These are phyloP conservation scores for Carabus problematicus DNA, from an alignment of 2,888 invertebrate genomes.

Conservation along the genomic window DNA sequence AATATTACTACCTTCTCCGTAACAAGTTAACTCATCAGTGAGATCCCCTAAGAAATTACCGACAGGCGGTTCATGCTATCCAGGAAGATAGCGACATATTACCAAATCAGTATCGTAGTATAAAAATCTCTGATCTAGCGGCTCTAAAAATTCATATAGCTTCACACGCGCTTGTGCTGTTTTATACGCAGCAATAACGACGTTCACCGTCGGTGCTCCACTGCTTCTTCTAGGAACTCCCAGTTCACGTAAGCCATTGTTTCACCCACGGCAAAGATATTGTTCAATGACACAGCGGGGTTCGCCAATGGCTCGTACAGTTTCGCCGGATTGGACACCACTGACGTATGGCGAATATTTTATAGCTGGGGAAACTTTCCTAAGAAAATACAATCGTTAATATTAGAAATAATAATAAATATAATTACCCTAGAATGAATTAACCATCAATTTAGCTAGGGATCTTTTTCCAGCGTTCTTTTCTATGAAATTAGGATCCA, in stretches of 20 bases:
- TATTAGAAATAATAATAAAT: not conserved
- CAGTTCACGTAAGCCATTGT: conserved; percentile 45
- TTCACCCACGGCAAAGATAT: conserved; percentile 44
- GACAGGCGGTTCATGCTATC: conserved; percentile 46
- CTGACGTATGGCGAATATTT: conserved; percentile 43
- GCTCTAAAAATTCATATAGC: conserved; percentile 46
- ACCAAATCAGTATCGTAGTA: conserved; percentile 56
- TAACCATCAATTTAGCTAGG: conserved; percentile 43
- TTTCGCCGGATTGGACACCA: conserved; percentile 33
- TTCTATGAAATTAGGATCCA: too few species aligned
- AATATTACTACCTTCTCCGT: conserved; percentile 49
- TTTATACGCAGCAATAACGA: conserved; percentile 53
- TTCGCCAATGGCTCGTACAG: conserved; percentile 43
- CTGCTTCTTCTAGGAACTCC: conserved; percentile 43
- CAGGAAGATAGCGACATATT: conserved; percentile 47
- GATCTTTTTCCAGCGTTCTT: too few species aligned
- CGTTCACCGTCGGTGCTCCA: conserved; percentile 46
- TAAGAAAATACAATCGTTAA: not conserved
- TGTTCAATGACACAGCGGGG: conserved; percentile 44
- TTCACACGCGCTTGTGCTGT: conserved; percentile 44
- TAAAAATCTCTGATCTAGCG: too few species aligned
- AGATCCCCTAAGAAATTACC: too few species aligned
- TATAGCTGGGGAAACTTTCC: conserved; percentile 42
- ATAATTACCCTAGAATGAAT: conserved; percentile 47
- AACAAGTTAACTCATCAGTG: conserved; percentile 51